phyloP scores from a whole-genome alignment of 2,113 vertebrate genomes.

The Apodemus sylvaticus region DNA sequence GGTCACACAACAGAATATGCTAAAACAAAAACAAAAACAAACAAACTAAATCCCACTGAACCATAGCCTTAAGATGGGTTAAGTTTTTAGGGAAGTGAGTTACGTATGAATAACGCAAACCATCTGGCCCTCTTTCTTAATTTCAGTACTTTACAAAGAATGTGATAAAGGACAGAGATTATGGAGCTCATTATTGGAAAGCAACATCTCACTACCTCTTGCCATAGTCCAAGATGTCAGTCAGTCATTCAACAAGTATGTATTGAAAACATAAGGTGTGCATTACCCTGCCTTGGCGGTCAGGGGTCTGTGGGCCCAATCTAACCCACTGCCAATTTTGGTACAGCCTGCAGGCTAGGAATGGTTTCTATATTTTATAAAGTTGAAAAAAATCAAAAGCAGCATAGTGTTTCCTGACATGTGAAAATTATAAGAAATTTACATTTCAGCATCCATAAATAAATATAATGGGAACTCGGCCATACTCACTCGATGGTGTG shows the following conservation, averaged over 20 bases:
- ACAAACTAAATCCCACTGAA: neutral
- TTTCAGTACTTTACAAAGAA: constrained; percentile 14
- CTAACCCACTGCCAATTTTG: neutral
- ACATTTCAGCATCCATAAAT: constrained; percentile 29
- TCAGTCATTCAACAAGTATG: neutral
- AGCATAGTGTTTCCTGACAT: constrained; percentile 26
- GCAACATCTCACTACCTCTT: too few relatives aligned
- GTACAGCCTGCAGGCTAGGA: neutral
- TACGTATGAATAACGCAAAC: constrained; percentile 17
- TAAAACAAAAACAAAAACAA: neutral
- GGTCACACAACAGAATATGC: neutral
- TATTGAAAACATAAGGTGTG: neutral
- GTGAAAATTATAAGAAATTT: constrained; percentile 46
- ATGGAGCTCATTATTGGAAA: neutral
- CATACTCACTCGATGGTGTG: neutral
- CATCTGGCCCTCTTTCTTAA: neutral
- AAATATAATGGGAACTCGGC: neutral
- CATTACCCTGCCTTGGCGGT: neutral
- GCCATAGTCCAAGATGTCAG: neutral
- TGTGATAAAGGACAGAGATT: neutral
- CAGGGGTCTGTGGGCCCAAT: neutral
- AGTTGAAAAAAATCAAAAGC: constrained; percentile 38
- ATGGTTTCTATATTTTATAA: constrained; percentile 1
- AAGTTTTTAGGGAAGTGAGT: neutral
- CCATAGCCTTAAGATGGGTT: neutral